phyloP scores from a whole-genome alignment of 2,113 vertebrate genomes.

The Hippocampus guttulatus region DNA sequence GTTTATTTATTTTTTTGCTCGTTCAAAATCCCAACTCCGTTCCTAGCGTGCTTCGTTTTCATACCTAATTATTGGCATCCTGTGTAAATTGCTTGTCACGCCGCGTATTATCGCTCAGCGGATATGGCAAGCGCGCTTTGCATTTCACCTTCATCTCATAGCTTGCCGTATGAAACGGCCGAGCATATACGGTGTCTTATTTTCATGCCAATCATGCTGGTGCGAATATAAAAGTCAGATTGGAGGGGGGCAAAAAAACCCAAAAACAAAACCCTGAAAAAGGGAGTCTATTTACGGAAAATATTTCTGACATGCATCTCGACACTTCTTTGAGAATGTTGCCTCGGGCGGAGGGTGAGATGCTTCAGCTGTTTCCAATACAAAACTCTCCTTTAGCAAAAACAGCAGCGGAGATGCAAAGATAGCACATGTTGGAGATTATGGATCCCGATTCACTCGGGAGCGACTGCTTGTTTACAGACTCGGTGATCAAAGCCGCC shows the following conservation, averaged over 20 bases:
- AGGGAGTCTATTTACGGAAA: conserved; percentile 32
- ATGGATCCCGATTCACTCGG: conserved; percentile 66
- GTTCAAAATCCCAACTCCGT: conserved; percentile 20
- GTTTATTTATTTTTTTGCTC: neutral
- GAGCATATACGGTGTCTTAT: neutral
- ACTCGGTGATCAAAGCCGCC: conserved; percentile 72
- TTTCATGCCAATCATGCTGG: neutral
- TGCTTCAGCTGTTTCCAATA: conserved; percentile 79
- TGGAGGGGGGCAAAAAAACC: too few species aligned
- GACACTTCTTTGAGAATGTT: conserved; percentile 66
- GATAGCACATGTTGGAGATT: conserved; percentile 69
- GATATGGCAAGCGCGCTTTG: neutral
- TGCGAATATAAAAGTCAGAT: neutral
- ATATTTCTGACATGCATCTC: conserved; percentile 39
- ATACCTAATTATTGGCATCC: neutral
- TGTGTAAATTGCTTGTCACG: conserved; percentile 9
- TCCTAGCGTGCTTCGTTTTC: neutral
- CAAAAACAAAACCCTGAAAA: neutral
- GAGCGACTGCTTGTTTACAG: conserved; percentile 72
- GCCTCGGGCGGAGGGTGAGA: conserved; percentile 70
- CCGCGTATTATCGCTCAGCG: conserved; percentile 4
- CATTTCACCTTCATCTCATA: neutral
- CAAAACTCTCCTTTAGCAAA: conserved; percentile 65
- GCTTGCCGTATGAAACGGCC: neutral
- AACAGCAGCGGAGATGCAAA: conserved; percentile 74